Conservation (phyloP, 23 tunicate species). For the Trididemnum nubilum region DNA sequence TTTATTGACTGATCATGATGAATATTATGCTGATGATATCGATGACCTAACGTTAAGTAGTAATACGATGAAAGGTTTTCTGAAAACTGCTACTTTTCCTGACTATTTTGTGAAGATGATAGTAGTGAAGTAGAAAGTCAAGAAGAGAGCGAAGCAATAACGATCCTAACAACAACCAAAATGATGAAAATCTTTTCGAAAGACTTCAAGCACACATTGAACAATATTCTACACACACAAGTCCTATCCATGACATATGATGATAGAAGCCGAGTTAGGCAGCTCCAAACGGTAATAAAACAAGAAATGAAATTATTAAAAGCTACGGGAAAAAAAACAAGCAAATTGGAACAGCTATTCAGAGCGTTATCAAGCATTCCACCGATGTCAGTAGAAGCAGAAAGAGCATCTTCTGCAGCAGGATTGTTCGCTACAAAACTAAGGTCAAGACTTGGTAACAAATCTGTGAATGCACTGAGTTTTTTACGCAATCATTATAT, state of each 20-base stretch:
- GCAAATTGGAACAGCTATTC: no score
- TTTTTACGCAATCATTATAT: no score
- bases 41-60: neutral
- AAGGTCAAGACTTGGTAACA: no score
- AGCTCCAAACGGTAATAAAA: no score
- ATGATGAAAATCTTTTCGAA: neutral
- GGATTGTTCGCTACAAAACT: no score
- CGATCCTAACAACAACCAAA: slow-evolving; percentile 2
- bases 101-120: neutral
- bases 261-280: slow-evolving; percentile 8
- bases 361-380: no score
- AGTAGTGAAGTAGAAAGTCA: neutral
- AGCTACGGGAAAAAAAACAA: no score
- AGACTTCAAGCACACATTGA: slow-evolving; percentile 14
- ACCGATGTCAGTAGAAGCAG: no score
- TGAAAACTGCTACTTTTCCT: neutral
- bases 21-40: neutral
- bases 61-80: neutral
- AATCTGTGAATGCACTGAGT: no score
- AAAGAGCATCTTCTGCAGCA: no score
- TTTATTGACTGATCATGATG: slow-evolving; percentile 1
- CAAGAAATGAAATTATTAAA: no score
- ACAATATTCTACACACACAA: no score
- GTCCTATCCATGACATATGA: neutral
- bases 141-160: neutral